Evolutionary conservation across 2,888 invertebrate species (phyloP).

Genomic region (Micoletzkya japonica): DNA sequence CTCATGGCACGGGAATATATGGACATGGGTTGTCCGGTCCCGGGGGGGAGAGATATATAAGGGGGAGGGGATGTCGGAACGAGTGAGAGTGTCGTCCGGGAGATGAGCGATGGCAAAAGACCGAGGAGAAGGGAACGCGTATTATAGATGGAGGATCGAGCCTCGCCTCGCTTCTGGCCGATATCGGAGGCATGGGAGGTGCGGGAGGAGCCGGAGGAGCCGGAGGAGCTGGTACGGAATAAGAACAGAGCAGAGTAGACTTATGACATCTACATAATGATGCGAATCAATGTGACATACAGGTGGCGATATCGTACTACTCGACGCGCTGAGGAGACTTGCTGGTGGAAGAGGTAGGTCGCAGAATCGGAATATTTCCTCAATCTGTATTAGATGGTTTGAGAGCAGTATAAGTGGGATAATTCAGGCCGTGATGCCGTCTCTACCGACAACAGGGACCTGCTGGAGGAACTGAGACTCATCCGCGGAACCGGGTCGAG

Average conservation of each 20-base stretch:
- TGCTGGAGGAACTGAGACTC: constrained; percentile 43
- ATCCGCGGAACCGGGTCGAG: constrained; percentile 37
- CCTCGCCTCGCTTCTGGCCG: constrained; percentile 22
- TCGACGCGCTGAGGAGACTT: constrained; percentile 9
- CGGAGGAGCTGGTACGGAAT: background rate
- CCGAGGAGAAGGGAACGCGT: no score
- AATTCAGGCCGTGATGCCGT: background rate
- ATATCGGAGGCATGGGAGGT: constrained; percentile 33
- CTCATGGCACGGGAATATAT: background rate
- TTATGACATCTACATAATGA: background rate
- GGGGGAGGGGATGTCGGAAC: background rate
- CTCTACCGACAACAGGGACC: constrained; percentile 30
- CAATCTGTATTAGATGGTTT: background rate
- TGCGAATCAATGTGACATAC: background rate
- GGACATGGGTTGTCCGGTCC: background rate
- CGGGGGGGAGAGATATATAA: background rate
- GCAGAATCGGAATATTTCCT: no score
- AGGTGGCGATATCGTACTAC: constrained; percentile 32
- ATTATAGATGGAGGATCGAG: background rate
- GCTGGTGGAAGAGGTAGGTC: constrained; percentile 30
- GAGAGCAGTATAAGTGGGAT: background rate
- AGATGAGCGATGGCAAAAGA: no score
- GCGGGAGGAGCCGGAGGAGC: constrained; percentile 30
- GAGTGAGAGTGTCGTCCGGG: no score
- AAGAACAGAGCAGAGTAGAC: background rate